These are phyloP conservation scores for rabbit (Oryctolagus cuniculus) DNA, from an alignment of 2,113 vertebrate species.

Conservation along the genomic window mOryCun1.1 NC_091440.1:3934501-3935000, in stretches of 20 bases:
- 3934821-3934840: neutral
- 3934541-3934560: conserved; percentile 64
- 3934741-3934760: conserved; percentile 64
- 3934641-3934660: conserved; percentile 75
- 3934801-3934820: neutral
- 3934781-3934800: conserved; percentile 51
- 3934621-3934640: conserved; percentile 78
- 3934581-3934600: conserved; percentile 58
- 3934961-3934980: no score
- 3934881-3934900: no score
- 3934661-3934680: conserved; percentile 77
- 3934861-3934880: neutral
- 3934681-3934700: conserved; percentile 68
- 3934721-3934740: conserved; percentile 69
- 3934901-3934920: no score
- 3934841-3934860: neutral
- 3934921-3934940: no score
- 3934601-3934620: conserved; percentile 70
- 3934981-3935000: no score
- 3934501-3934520: conserved; percentile 25
- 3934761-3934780: conserved; percentile 51
- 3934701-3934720: conserved; percentile 70
- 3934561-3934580: conserved; percentile 52
- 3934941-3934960: no score
- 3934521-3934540: conserved; percentile 50